A percentile compares a stretch with the other conserved stretches of the same genome.
These are phyloP conservation scores for Coracias cyanogaster DNA, from an alignment of 2,797 vertebrate species.

Conservation along the genomic window DNA sequence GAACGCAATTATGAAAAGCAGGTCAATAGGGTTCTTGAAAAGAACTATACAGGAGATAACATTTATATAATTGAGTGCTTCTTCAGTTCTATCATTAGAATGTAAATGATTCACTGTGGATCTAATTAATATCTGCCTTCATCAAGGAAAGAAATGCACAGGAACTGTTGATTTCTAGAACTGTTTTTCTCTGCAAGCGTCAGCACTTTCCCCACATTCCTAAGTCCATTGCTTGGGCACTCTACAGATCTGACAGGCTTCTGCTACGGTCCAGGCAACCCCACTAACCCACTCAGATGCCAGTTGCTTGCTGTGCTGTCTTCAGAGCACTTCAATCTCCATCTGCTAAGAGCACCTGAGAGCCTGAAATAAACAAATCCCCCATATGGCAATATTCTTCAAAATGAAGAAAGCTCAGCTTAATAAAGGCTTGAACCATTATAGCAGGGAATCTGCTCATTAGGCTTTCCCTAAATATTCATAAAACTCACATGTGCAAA, in stretches of 20 bases:
- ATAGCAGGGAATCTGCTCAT: conserved; percentile 4
- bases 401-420: conserved; percentile 23
- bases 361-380: background rate
- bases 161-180: background rate
- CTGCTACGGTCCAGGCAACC: background rate
- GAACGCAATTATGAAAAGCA: background rate
- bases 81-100: background rate
- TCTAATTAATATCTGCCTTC: conserved; percentile 16
- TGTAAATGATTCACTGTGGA: background rate
- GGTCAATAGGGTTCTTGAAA: background rate
- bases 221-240: accelerated
- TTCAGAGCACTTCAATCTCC: background rate
- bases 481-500: background rate
- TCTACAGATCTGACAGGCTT: background rate
- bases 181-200: background rate
- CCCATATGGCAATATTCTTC: conserved; percentile 31
- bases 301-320: background rate
- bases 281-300: accelerated
- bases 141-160: background rate
- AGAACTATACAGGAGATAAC: background rate
- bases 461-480: background rate
- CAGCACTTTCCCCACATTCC: too few relatives aligned
- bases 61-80: background rate
- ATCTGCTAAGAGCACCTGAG: conserved; percentile 46
- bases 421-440: background rate